Percentiles rank a stretch among this genome's conserved stretches.
Evolutionary conservation across 2,113 vertebrate genomes (phyloP).

Genomic region (Toxotes chatareus): DNA sequence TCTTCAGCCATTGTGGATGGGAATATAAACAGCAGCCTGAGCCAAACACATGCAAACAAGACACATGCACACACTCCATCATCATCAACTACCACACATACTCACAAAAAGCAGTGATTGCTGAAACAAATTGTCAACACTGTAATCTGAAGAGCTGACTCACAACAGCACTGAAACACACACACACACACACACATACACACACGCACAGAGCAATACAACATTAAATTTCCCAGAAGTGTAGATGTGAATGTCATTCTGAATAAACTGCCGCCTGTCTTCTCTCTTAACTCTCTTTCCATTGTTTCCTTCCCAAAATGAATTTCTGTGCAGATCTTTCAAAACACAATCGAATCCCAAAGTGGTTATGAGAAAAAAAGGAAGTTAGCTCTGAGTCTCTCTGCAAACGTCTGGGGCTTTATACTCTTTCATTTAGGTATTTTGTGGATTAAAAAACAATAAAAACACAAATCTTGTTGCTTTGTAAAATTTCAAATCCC

Average conservation of each 20-base stretch:
- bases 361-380: neutral
- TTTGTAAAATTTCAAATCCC: neutral
- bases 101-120: neutral
- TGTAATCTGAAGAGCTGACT: constrained; percentile 7
- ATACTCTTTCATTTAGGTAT: neutral
- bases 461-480: neutral
- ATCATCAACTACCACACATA: neutral
- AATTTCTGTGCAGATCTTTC: neutral
- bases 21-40: constrained; percentile 10
- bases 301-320: neutral
- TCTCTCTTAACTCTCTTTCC: neutral
- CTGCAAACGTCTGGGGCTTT: neutral
- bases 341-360: constrained; percentile 9
- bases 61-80: neutral
- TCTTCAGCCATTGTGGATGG: too few relatives aligned
- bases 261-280: neutral
- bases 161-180: neutral
- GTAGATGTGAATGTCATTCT: neutral
- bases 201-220: neutral
- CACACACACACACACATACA: constrained; percentile 11
- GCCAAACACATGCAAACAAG: neutral
- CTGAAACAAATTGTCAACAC: constrained; percentile 3
- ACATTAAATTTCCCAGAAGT: constrained; percentile 9
- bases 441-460: neutral
- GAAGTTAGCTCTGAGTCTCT: neutral